Evolutionary conservation across 1,140 invertebrate species (phyloP).

Genomic region (Meteorus sp.): DNA sequence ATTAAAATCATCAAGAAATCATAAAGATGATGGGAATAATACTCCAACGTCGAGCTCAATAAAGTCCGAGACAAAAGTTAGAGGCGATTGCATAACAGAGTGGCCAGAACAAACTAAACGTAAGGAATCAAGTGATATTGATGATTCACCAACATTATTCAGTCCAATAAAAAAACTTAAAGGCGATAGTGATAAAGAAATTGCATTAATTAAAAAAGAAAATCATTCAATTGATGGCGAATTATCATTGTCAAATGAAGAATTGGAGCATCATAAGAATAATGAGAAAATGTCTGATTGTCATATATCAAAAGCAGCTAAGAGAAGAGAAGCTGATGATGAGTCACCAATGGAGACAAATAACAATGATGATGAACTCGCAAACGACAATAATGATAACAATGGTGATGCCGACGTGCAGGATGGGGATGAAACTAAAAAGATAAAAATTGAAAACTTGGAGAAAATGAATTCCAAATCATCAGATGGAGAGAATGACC

Average conservation of each 20-base stretch:
- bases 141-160: not conserved
- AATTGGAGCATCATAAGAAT: constrained; percentile 21
- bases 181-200: not conserved
- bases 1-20: not conserved
- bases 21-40: not conserved
- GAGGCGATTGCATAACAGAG: not conserved
- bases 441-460: too few relatives aligned
- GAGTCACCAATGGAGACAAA: not conserved
- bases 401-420: too few relatives aligned
- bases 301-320: not conserved
- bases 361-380: not conserved
- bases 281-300: not conserved
- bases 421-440: too few relatives aligned
- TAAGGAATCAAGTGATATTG: constrained; percentile 17
- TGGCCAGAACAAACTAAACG: not conserved
- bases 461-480: too few relatives aligned
- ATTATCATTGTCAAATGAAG: not conserved
- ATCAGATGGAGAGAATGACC: too few relatives aligned
- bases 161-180: constrained; percentile 15
- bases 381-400: constrained; percentile 16
- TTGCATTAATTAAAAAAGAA: not conserved
- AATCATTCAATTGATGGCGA: not conserved
- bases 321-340: not conserved
- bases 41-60: constrained; percentile 19
- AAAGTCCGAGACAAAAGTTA: constrained; percentile 19